Base-by-base conservation (phyloP, 2,797 vertebrate species). In the Pseudomugil gertrudae region DNA sequence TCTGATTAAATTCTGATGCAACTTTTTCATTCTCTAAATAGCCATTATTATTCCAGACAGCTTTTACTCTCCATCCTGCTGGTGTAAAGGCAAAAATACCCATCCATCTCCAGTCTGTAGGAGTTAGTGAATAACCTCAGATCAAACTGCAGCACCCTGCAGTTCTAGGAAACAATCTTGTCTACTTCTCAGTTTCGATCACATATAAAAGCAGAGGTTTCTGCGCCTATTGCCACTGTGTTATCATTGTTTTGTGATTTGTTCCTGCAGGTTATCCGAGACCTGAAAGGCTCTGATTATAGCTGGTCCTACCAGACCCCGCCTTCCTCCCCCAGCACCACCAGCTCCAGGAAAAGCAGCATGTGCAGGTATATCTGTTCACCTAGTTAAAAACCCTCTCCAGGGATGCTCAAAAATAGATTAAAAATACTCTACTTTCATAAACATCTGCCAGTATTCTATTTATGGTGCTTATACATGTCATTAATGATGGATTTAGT, bases 261-360 rank as follows among this genome's bases (percentile, higher is more conserved):
- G 55, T 82, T 57, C 3, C 48, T 19, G 9, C 89, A 99, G 98
- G 98, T 98, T 78, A 98, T 99, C 85, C 94, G 96, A 81, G 98
- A 99, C 87, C 90, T 99, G 81, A 99, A 99, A 87, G 97, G 98
- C 48, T 99, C 98, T 0, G 98, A 99, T 84, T 98, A 96, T 72
- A 97, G 94, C 89, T 99, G 98, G 98, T 97, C 97, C 43, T 99
- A 99, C 90, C 97, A 99, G 93, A 99, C 98, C 0, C 98, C 97
- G 0, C 98, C 98, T 0, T 98, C 97, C 0, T 99, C 98, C 0
- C 98, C 98, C 54, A 97, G 96, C 90, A 98, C 96, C 87, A 93
- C 95, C 3, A 92, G 95, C 63, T 99, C 97, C 78, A 95, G 97
- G 55, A 99, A 99, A 88, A 96, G 96, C 92, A 99, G 97, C 92